phyloP scores from a whole-genome alignment of 2,113 vertebrate species.

The Psephotus haematonotus region DNA sequence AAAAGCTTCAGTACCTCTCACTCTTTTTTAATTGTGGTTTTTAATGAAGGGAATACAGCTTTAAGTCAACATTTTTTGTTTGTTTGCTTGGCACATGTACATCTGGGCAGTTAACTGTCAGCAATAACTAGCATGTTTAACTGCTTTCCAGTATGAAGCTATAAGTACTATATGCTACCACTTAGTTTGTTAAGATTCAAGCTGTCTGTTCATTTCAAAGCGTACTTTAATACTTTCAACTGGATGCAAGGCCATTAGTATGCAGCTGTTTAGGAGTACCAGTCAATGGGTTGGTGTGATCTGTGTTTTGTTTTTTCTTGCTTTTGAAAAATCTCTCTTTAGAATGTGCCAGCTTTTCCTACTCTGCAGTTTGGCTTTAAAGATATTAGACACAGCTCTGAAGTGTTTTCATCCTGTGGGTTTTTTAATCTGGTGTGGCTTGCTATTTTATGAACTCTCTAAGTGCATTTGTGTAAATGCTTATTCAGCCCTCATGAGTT shows the following conservation, averaged over 20 bases:
- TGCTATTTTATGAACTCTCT: slow-evolving; percentile 10
- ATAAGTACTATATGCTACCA: not conserved
- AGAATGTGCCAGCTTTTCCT: not conserved
- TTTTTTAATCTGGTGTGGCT: not conserved
- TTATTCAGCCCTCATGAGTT: slow-evolving; percentile 41
- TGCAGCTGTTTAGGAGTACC: not conserved
- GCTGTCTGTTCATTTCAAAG: not conserved
- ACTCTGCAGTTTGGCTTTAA: not conserved
- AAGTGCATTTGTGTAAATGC: slow-evolving; percentile 41
- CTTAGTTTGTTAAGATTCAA: not conserved
- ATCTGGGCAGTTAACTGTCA: not conserved
- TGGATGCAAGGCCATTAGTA: not conserved
- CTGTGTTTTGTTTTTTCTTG: not conserved
- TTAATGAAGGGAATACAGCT: not conserved
- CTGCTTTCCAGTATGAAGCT: not conserved
- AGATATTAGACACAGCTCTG: not conserved
- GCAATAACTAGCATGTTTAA: not conserved
- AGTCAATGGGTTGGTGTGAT: not conserved
- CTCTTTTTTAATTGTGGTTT: not conserved
- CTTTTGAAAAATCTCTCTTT: not conserved
- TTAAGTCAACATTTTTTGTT: not conserved
- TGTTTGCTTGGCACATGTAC: not conserved
- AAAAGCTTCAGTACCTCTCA: not conserved
- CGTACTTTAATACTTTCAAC: not conserved
- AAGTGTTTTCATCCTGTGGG: not conserved